Evolutionary conservation across 2,888 invertebrate species (phyloP).

Genomic region (Xanthostigma xanthostigma): DNA sequence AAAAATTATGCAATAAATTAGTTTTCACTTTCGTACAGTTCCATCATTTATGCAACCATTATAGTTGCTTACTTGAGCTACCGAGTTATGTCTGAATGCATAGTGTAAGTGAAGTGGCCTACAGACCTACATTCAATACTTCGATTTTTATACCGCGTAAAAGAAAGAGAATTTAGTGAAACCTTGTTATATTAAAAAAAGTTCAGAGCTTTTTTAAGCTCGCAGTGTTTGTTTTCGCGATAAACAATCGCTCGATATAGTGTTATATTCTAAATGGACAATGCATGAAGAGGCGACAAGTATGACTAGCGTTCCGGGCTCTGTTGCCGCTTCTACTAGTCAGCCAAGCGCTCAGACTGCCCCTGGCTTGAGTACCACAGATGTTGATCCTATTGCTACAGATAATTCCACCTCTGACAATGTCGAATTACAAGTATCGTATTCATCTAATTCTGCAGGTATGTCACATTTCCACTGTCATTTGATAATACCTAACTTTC

Average conservation of each 20-base stretch:
- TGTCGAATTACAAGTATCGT: constrained; percentile 46
- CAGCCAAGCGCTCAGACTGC: constrained; percentile 28
- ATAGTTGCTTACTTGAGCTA: constrained; percentile 49
- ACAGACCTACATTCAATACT: constrained; percentile 72
- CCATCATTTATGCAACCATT: not conserved
- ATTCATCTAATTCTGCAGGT: constrained; percentile 43
- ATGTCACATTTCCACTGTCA: constrained; percentile 23
- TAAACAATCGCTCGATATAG: constrained; percentile 27
- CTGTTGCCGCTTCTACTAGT: constrained; percentile 46
- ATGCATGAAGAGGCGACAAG: constrained; percentile 56
- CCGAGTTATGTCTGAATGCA: constrained; percentile 57
- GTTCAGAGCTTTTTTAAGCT: constrained; percentile 31
- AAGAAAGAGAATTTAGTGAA: constrained; percentile 32
- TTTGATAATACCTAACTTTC: not conserved
- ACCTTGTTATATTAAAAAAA: constrained; percentile 30
- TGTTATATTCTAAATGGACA: constrained; percentile 29
- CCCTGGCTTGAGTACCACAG: constrained; percentile 30
- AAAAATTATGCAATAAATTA: not conserved
- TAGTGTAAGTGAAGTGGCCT: constrained; percentile 79
- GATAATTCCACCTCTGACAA: constrained; percentile 34
- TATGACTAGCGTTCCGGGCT: constrained; percentile 50
- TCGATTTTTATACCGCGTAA: constrained; percentile 38
- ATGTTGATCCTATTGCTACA: constrained; percentile 32
- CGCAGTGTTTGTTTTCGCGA: constrained; percentile 28
- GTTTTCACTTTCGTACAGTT: too few species aligned